phyloP scores from a whole-genome alignment of 2,888 invertebrate species.

The Conops quadrifasciatus region DNA sequence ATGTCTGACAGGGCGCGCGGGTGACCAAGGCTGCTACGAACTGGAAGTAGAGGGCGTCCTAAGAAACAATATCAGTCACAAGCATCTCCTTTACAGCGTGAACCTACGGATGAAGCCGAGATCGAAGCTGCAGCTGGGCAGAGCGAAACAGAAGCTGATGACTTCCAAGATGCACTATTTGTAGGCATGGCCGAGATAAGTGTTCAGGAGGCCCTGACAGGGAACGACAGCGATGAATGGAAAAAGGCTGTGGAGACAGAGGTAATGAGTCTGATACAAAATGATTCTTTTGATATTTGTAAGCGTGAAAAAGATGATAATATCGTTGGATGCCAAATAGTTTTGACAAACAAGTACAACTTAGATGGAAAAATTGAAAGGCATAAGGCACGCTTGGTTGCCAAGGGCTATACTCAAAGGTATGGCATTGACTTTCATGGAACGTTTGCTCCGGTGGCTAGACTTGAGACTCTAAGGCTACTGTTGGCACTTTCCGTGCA shows the following conservation, averaged over 20 bases:
- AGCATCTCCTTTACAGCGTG: not conserved
- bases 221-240: slow-evolving; percentile 35
- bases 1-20: slow-evolving; percentile 20
- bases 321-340: slow-evolving; percentile 39
- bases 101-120: slow-evolving; percentile 1
- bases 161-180: slow-evolving; percentile 33
- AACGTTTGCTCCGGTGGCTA: slow-evolving; percentile 38
- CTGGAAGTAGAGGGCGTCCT: slow-evolving; percentile 33
- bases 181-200: slow-evolving; percentile 33
- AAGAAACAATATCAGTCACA: slow-evolving; percentile 22
- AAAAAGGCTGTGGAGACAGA: slow-evolving; percentile 38
- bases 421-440: slow-evolving; percentile 35
- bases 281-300: slow-evolving; percentile 37
- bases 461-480: slow-evolving; percentile 37
- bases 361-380: slow-evolving; percentile 31
- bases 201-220: slow-evolving; percentile 31
- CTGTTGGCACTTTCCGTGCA: slow-evolving; percentile 25
- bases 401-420: slow-evolving; percentile 36
- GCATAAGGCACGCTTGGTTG: slow-evolving; percentile 36
- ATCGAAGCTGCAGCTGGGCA: not conserved
- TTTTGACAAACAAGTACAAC: slow-evolving; percentile 37
- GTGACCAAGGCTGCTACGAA: slow-evolving; percentile 23
- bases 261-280: slow-evolving; percentile 34
- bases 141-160: not conserved
- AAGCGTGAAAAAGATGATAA: slow-evolving; percentile 9